Base-by-base conservation (phyloP, 2,113 vertebrate species). In the Oenanthe melanoleuca region DNA sequence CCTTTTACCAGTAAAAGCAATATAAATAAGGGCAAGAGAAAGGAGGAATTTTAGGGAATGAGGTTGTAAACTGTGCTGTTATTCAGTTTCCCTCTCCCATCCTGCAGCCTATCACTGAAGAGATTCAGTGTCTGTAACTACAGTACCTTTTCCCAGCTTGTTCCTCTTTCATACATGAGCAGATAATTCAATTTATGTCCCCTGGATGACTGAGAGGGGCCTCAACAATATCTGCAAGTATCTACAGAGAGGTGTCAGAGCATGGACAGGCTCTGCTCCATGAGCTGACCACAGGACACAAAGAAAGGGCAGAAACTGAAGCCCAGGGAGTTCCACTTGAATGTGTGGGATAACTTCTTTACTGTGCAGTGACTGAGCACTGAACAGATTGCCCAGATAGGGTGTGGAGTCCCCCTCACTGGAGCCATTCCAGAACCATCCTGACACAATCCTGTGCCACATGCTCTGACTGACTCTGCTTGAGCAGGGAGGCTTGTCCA, bases 1-100 rank as follows among this genome's bases (percentile, higher is more conserved):
- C 80, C 42, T 89, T 89, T 77, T 34, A 91, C 50, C 71, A 95
- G 21, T 22, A 83, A 89, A 75, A 88, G 38, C 74, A 93, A 82
- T 40, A 89, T 7, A 94, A 92, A 63, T 25, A 82, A 63, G 12
- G 61, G 31, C 37, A 82, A 82, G 24, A 88, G 67, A 77, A 86
- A 70, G n/a, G 38, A 57, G 59, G 81, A 86, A 70, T 31, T 24
- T 61, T 34, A 87, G 17, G 31, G 38, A 92, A 74, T 13, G 26
- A 33, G 45, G 14, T 3, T 80, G 45, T 79, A 72, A 82, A 89
- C 28, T 34, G 49, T 75, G 85, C 6, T 57, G 50, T 15, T 50
- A 16, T 49, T 89, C 78, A 59, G 55, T 28, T 59, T 18, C 33
- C 11, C 9, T 73, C 57, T 69, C 59, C 55, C 3, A 1, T 34